A percentile compares a stretch with the other conserved stretches of the same genome.
Conservation (phyloP, 1,140 invertebrate species). For the Venturia canescens region DNA sequence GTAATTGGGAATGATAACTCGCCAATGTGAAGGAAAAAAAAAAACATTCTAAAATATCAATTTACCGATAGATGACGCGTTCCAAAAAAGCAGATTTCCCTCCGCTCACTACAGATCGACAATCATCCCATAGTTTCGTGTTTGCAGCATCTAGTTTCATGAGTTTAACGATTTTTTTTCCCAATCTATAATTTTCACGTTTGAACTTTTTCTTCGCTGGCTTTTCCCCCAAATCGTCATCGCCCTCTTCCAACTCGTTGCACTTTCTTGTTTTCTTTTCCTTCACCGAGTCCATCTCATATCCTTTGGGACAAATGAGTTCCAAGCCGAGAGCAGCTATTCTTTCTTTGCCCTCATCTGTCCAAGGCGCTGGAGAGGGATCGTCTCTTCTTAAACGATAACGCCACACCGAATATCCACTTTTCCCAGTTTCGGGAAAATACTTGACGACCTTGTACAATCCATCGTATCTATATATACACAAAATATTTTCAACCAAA, state of each 20-base stretch:
- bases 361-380: slow-evolving; percentile 89
- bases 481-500: not conserved
- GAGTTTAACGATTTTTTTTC: slow-evolving; percentile 74
- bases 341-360: slow-evolving; percentile 81
- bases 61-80: no score
- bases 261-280: slow-evolving; percentile 66
- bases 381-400: slow-evolving; percentile 89
- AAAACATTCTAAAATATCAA: no score
- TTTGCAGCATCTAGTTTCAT: slow-evolving; percentile 81
- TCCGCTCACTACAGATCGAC: slow-evolving; percentile 71
- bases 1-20: slow-evolving; percentile 60
- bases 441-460: slow-evolving; percentile 91
- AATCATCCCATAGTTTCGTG: slow-evolving; percentile 83
- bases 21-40: no score
- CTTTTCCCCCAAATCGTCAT: slow-evolving; percentile 60
- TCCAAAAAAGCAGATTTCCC: slow-evolving; percentile 68
- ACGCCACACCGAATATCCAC: slow-evolving; percentile 89
- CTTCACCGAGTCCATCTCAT: slow-evolving; percentile 81
- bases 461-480: slow-evolving; percentile 81
- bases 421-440: slow-evolving; percentile 87
- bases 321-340: slow-evolving; percentile 65
- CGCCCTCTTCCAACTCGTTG: slow-evolving; percentile 51
- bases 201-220: slow-evolving; percentile 71
- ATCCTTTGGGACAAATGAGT: slow-evolving; percentile 83
- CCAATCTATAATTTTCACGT: slow-evolving; percentile 74